Evolutionary conservation across 2,113 vertebrate genomes (phyloP).

Genomic region (Seriola dumerili): DNA sequence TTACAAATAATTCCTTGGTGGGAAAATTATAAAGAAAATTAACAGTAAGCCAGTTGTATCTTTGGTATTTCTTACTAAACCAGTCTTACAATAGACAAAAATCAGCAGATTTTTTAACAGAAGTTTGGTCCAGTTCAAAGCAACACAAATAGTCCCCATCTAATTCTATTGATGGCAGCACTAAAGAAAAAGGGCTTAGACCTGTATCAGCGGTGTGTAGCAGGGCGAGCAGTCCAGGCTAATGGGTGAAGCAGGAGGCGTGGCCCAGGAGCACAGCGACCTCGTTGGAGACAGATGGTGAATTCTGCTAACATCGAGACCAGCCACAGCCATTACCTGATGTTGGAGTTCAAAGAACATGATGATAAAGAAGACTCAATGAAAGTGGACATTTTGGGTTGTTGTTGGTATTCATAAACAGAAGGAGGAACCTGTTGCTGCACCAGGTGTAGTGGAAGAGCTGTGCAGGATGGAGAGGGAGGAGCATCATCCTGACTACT

Average conservation of each 20-base stretch:
- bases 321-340: slow-evolving; percentile 95
- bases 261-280: slow-evolving; percentile 93
- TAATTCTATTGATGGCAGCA: neutral
- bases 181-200: slow-evolving; percentile 55
- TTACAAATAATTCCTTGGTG: neutral
- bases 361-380: neutral
- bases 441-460: slow-evolving; percentile 93
- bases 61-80: neutral
- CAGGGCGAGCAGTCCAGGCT: slow-evolving; percentile 83
- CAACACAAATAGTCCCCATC: neutral
- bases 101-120: too few relatives aligned
- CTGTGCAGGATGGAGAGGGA: slow-evolving; percentile 86
- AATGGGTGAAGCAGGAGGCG: slow-evolving; percentile 92
- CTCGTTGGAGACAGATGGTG: slow-evolving; percentile 91
- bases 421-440: slow-evolving; percentile 91
- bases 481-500: slow-evolving; percentile 88
- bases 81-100: neutral
- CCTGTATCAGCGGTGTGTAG: slow-evolving; percentile 94
- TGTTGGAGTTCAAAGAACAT: neutral
- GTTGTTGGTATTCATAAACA: too few relatives aligned
- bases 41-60: neutral
- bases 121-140: neutral
- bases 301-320: slow-evolving; percentile 91
- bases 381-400: neutral
- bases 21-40: too few relatives aligned